Conservation (phyloP, 2,113 vertebrate genomes). For the Fregata magnificens region DNA sequence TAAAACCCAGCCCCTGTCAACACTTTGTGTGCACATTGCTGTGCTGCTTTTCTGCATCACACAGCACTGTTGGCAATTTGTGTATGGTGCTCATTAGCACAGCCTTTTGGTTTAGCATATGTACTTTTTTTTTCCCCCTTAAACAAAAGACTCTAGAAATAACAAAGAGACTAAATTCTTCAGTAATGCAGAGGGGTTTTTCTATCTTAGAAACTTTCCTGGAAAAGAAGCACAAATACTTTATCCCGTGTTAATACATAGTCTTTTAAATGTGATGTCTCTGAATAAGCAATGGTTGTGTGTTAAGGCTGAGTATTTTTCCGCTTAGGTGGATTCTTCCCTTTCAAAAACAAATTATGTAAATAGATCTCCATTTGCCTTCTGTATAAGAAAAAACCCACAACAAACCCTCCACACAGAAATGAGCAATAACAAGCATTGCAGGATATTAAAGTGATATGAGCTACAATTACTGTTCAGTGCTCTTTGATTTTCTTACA, state of each 20-base stretch:
- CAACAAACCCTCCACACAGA: not conserved
- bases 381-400: not conserved
- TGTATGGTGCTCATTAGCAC: not conserved
- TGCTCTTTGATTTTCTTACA: not conserved
- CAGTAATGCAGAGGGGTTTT: not conserved
- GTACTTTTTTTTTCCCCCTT: not conserved
- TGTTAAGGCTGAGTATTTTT: not conserved
- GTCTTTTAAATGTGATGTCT: not conserved
- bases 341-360: not conserved
- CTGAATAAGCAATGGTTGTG: not conserved
- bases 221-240: not conserved
- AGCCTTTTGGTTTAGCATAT: not conserved
- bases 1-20: not conserved
- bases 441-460: conserved; percentile 58
- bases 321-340: not conserved
- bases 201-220: not conserved
- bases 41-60: not conserved
- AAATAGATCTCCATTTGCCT: not conserved
- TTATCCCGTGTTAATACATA: not conserved
- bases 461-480: not conserved
- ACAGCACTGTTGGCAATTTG: not conserved
- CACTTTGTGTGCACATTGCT: not conserved
- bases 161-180: not conserved
- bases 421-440: not conserved
- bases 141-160: not conserved